Evolutionary conservation across 2,888 invertebrate genomes (phyloP).

Genomic region (Andrena camellia): DNA sequence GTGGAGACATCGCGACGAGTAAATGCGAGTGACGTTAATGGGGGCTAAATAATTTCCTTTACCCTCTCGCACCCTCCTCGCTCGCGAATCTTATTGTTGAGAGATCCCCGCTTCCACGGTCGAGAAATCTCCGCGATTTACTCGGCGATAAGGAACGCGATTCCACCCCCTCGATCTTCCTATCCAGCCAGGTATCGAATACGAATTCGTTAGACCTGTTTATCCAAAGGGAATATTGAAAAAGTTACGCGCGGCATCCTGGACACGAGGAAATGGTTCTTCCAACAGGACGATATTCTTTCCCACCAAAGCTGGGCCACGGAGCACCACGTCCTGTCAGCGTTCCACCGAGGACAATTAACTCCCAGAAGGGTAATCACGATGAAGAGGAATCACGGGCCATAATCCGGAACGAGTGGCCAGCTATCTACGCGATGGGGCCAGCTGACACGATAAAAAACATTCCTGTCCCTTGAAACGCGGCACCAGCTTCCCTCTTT

Average conservation of each 20-base stretch:
- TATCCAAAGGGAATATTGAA: constrained; percentile 57
- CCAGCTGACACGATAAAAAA: constrained; percentile 63
- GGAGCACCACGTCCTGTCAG: no score
- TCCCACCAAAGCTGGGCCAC: not conserved
- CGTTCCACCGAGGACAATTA: constrained; percentile 38
- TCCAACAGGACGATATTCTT: no score
- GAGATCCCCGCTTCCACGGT: constrained; percentile 23
- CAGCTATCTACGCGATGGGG: constrained; percentile 25
- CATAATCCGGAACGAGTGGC: constrained; percentile 33
- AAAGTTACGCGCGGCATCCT: constrained; percentile 32
- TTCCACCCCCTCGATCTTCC: not conserved
- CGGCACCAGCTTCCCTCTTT: constrained; percentile 8
- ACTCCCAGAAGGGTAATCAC: constrained; percentile 21
- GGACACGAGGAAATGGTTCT: no score
- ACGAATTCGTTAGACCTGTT: constrained; percentile 33
- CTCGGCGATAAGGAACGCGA: constrained; percentile 31
- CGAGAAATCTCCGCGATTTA: constrained; percentile 33
- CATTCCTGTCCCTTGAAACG: constrained; percentile 46
- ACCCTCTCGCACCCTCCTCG: constrained; percentile 72
- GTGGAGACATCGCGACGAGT: constrained; percentile 67
- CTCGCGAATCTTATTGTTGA: constrained; percentile 60
- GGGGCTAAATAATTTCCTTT: constrained; percentile 82
- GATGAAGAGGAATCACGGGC: constrained; percentile 40
- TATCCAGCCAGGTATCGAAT: constrained; percentile 42
- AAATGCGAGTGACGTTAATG: constrained; percentile 83